A percentile compares a stretch with the other conserved stretches of the same genome.
These are phyloP conservation scores for Neotoma lepida DNA, from an alignment of 2,113 vertebrate genomes.

Conservation along the genomic window DNA sequence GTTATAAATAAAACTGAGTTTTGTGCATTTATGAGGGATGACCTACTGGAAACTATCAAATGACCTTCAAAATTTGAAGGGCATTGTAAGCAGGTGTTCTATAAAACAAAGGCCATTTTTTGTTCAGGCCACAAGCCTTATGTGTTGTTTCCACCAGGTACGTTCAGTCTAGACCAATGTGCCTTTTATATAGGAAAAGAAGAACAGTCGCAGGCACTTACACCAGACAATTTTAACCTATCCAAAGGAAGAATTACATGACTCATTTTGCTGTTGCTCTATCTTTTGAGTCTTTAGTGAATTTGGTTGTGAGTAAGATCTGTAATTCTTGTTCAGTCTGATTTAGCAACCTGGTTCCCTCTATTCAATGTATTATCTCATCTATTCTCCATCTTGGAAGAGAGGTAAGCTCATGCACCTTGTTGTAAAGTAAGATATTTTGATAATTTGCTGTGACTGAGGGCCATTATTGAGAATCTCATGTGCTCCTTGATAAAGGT, in stretches of 20 bases:
- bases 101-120: neutral
- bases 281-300: neutral
- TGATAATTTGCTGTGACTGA: neutral
- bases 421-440: conserved; percentile 35
- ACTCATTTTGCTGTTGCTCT: neutral
- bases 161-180: neutral
- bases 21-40: conserved; percentile 25
- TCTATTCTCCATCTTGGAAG: neutral
- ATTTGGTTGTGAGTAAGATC: neutral
- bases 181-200: neutral
- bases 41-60: conserved; percentile 35
- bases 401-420: neutral
- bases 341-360: neutral
- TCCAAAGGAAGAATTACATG: neutral
- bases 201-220: neutral
- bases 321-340: neutral
- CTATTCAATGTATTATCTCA: neutral
- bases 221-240: neutral
- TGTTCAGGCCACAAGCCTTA: neutral
- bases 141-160: neutral
- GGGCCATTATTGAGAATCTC: neutral
- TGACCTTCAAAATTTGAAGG: neutral
- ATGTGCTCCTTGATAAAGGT: neutral
- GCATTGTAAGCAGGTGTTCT: neutral
- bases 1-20: conserved; percentile 26